Evolutionary conservation across 2,888 invertebrate species (phyloP).

Genomic region (Lycocerus yunnanus): DNA sequence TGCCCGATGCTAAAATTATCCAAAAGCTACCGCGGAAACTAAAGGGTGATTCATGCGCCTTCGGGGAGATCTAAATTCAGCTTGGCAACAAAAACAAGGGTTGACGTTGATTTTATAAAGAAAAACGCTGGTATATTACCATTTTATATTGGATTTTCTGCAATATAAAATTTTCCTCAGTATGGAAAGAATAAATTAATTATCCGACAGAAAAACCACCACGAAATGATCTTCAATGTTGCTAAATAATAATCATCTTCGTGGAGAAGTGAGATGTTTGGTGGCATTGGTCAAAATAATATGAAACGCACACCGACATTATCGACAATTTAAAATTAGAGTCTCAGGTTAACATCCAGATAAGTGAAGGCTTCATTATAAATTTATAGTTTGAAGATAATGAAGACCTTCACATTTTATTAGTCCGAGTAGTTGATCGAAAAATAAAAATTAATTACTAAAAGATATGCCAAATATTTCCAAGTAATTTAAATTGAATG

Average conservation of each 20-base stretch:
- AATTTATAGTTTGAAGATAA: neutral
- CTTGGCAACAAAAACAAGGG: neutral
- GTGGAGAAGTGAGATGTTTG: too few relatives aligned
- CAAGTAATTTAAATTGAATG: neutral
- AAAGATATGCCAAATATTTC: neutral
- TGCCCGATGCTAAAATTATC: neutral
- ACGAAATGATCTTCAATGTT: neutral
- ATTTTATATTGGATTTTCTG: neutral
- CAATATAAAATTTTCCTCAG: neutral
- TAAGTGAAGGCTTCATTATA: neutral
- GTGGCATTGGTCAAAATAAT: too few relatives aligned
- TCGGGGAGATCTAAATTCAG: neutral
- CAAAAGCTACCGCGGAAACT: neutral
- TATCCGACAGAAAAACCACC: neutral
- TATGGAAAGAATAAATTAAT: neutral
- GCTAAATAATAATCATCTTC: too few relatives aligned
- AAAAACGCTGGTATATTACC: neutral
- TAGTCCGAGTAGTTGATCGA: neutral
- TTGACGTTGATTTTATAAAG: neutral
- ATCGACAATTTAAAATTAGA: neutral
- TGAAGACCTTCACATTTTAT: neutral
- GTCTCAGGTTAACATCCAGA: neutral
- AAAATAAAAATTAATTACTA: neutral
- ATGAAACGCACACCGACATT: too few relatives aligned
- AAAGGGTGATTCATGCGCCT: neutral